Base-by-base conservation (phyloP, 2,113 vertebrate species). In the Gallinago media region DNA sequence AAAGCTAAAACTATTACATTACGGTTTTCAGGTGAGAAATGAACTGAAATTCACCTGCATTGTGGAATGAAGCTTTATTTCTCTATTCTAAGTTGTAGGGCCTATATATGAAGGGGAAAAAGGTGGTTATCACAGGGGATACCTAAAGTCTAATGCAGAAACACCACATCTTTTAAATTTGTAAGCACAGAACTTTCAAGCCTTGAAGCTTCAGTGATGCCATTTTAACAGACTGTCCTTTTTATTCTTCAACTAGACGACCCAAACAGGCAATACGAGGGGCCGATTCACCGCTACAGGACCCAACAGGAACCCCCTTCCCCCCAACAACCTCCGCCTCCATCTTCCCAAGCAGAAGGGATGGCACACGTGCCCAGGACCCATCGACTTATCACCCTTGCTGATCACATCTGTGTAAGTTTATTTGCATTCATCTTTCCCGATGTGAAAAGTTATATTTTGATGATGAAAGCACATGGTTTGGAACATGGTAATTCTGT, bases 361-460 rank as follows among this genome's bases (percentile, higher is more conserved):
- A 98, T 98, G 96, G 98, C 98, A 14, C 98, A 99, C 1, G 98
- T 99, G 68, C 98, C 98, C 77, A 98, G 99, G 94, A 99, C 99
- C 17, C 99, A 99, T 92, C 98, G 99, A 26, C 98, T 99, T 66
- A 99, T 99, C 98, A 99, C 99, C 38, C 98, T 99, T 66, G 99
- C 99, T 11, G 99, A 99, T 95, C 99, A 99, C 92, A 99, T 99
- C 97, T 99, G 99, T 95, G 99, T 99, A 98, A 97, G 99, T 96
- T 70, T 89, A 61, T 78, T 77, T 47, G 20, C 9, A 26, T 76
- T 15, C 52, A 44, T 50, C 65, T 70, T 49, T 44, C 79, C 81
- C 29, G 15, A 36, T 19, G 15, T 5, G 70, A 40, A 44, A 70
- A 58, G 67, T 68, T 23, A 2, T 34, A 12, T 55, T 90, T 75